Percentiles rank a stretch among this genome's conserved stretches.
These are phyloP conservation scores for Sarotherodon lohbergeri DNA, from an alignment of 2,113 vertebrate genomes.

Conservation along the genomic window DNA sequence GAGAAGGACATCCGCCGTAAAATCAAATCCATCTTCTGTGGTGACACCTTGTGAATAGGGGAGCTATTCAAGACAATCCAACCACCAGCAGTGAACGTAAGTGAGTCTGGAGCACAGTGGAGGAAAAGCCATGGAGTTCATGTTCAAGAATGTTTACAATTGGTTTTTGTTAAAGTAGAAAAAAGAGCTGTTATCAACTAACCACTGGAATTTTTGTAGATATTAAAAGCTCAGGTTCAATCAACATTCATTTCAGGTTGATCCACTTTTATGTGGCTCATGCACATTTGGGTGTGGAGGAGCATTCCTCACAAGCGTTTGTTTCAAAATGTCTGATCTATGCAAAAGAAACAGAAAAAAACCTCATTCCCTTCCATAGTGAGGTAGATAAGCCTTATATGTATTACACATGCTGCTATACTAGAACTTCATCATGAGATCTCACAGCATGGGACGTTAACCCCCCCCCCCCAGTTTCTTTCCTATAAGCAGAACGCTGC, in stretches of 20 bases:
- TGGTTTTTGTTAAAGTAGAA: background rate
- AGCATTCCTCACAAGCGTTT: background rate
- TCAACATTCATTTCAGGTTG: background rate
- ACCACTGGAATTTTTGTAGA: background rate
- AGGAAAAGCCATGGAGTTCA: background rate
- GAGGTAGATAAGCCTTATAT: fast-evolving
- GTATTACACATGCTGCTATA: background rate
- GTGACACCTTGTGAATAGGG: background rate
- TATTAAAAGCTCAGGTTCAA: background rate
- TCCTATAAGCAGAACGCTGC: background rate
- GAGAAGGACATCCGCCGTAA: background rate
- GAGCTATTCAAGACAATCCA: background rate
- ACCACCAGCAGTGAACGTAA: background rate
- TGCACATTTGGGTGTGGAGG: background rate
- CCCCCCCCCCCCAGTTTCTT: background rate
- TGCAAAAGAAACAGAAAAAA: background rate
- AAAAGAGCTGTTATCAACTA: background rate
- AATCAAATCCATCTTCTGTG: background rate
- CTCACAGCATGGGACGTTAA: background rate
- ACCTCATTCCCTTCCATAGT: background rate
- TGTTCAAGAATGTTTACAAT: background rate
- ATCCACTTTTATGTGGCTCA: background rate
- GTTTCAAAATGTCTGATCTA: background rate
- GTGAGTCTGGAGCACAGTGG: background rate
- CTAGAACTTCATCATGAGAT: background rate